phyloP scores from a whole-genome alignment of 2,797 vertebrate species.

The Malurus leucopterus region DNA sequence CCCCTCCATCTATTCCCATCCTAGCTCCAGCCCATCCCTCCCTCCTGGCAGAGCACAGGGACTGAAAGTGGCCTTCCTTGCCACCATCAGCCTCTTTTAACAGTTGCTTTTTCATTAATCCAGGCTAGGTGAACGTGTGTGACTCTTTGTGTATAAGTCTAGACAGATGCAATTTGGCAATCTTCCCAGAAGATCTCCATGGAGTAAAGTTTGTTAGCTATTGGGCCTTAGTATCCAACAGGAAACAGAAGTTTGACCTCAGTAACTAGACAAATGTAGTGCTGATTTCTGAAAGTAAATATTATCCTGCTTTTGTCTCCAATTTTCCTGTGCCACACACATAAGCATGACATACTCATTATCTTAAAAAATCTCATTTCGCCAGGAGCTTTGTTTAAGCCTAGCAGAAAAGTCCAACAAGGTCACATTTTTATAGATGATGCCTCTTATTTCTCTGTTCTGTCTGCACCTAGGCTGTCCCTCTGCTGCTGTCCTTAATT shows the following conservation, averaged over 20 bases:
- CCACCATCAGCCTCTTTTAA: neutral
- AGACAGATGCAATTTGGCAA: neutral
- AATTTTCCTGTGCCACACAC: neutral
- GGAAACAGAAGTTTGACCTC: neutral
- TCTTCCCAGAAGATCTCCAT: neutral
- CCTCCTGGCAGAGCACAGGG: neutral
- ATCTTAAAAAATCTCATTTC: neutral
- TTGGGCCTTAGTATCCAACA: neutral
- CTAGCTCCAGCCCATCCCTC: neutral
- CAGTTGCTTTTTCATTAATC: neutral
- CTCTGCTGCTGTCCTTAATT: neutral
- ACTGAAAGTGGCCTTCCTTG: neutral
- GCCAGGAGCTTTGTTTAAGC: neutral
- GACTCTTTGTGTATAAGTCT: neutral
- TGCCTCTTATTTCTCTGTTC: neutral
- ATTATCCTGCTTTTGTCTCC: neutral
- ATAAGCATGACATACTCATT: neutral
- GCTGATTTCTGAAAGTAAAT: constrained; percentile 10
- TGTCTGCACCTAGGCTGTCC: neutral
- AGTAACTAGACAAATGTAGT: neutral
- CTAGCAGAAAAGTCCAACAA: neutral
- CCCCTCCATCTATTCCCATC: neutral
- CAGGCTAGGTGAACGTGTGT: neutral
- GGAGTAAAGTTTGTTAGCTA: neutral
- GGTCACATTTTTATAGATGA: neutral